Evolutionary conservation across 1,140 invertebrate species (phyloP).

Genomic region (Metaphire vulgaris): DNA sequence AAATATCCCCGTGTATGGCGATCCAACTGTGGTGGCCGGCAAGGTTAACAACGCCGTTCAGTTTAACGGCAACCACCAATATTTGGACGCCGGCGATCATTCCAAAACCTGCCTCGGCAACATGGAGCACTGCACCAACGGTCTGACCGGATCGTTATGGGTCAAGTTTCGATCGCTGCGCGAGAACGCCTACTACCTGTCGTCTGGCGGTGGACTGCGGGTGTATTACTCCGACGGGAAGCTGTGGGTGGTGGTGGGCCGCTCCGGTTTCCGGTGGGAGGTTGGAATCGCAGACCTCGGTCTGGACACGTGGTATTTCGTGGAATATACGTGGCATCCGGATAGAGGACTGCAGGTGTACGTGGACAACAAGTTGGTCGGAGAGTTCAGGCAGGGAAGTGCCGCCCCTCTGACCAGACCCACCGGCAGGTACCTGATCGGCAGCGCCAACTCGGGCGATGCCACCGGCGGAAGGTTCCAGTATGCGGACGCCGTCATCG

Average conservation of each 20-base stretch:
- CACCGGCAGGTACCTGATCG: slow-evolving; percentile 25
- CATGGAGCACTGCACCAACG: slow-evolving; percentile 40
- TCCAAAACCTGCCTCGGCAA: slow-evolving; percentile 41
- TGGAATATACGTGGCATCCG: slow-evolving; percentile 46
- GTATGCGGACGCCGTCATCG: slow-evolving; percentile 38
- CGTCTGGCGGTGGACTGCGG: slow-evolving; percentile 18
- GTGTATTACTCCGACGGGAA: slow-evolving; percentile 16
- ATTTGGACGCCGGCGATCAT: slow-evolving; percentile 38
- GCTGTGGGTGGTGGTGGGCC: slow-evolving; percentile 9
- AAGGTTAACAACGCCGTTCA: slow-evolving; percentile 40
- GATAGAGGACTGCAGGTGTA: slow-evolving; percentile 41
- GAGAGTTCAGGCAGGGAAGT: not conserved
- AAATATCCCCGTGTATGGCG: slow-evolving; percentile 33
- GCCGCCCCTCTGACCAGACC: not conserved
- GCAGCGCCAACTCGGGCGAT: slow-evolving; percentile 30
- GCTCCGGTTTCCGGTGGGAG: slow-evolving; percentile 15
- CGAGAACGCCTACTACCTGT: slow-evolving; percentile 29
- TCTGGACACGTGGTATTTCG: slow-evolving; percentile 41
- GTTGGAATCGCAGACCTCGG: slow-evolving; percentile 22
- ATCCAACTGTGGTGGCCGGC: slow-evolving; percentile 39
- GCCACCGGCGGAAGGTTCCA: slow-evolving; percentile 19
- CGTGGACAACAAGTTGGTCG: slow-evolving; percentile 36
- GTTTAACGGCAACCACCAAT: slow-evolving; percentile 36
- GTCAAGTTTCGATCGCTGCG: slow-evolving; percentile 34
- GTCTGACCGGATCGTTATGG: slow-evolving; percentile 45